Conservation (phyloP, 1,140 invertebrate genomes). For the Nephotettix cincticeps region DNA sequence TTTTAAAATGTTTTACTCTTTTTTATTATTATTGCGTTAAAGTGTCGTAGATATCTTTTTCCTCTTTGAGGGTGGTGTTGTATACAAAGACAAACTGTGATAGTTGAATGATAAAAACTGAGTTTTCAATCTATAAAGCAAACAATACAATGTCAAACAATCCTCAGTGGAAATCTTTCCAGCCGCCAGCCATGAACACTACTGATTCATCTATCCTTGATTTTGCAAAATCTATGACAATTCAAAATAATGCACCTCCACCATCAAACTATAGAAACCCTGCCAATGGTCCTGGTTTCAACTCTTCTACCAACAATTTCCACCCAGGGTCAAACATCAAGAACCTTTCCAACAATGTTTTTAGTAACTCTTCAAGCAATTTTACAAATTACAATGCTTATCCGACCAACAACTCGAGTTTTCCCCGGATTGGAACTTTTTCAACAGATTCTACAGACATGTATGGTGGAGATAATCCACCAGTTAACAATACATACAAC, state of each 20-base stretch:
- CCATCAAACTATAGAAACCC: constrained; percentile 29
- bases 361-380: constrained; percentile 31
- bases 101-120: neutral
- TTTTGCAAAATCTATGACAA: constrained; percentile 61
- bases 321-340: constrained; percentile 34
- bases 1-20: constrained; percentile 13
- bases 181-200: constrained; percentile 75
- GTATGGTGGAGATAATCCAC: constrained; percentile 41
- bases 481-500: constrained; percentile 46
- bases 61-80: constrained; percentile 9
- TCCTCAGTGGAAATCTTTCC: constrained; percentile 91
- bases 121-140: neutral
- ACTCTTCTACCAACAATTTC: constrained; percentile 29
- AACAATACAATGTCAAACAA: constrained; percentile 65
- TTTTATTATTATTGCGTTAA: constrained; percentile 15
- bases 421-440: constrained; percentile 55
- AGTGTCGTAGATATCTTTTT: constrained; percentile 10
- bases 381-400: constrained; percentile 37
- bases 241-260: constrained; percentile 41
- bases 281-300: constrained; percentile 13
- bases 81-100: constrained; percentile 21
- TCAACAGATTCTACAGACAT: constrained; percentile 38
- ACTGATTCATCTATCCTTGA: constrained; percentile 68
- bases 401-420: constrained; percentile 33
- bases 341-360: constrained; percentile 40